Evolutionary conservation across 1,140 invertebrate genomes (phyloP).

Genomic region (Littorina saxatilis): DNA sequence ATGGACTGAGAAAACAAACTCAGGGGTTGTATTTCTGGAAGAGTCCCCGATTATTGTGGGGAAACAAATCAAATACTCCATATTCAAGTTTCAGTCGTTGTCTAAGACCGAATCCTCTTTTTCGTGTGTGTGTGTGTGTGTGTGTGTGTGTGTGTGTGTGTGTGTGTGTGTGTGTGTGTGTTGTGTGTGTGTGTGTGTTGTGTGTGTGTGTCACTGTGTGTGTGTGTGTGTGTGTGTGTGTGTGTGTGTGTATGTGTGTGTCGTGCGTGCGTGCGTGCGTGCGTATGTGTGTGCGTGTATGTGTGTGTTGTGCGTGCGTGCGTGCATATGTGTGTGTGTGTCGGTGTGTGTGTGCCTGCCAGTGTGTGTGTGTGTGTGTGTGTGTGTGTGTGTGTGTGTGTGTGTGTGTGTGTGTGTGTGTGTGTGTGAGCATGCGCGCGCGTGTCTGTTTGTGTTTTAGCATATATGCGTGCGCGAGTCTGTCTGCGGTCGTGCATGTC

Average conservation of each 20-base stretch:
- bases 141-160: no score
- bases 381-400: neutral
- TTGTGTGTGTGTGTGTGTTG: conserved; percentile 8
- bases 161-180: no score
- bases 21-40: no score
- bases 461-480: no score
- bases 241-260: neutral
- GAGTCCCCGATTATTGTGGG: no score
- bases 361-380: neutral
- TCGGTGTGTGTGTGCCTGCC: neutral
- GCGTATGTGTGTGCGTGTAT: neutral
- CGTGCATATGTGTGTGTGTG: neutral
- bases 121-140: no score
- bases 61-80: no score
- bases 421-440: neutral
- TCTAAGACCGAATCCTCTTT: no score
- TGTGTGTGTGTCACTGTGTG: conserved; percentile 16
- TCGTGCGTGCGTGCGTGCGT: neutral
- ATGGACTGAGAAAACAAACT: no score
- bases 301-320: neutral
- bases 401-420: neutral
- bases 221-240: conserved; percentile 15
- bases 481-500: neutral
- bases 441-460: neutral
- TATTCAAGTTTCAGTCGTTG: no score